Conservation (phyloP, 1,140 invertebrate species). For the Meloidogyne chitwoodi region DNA sequence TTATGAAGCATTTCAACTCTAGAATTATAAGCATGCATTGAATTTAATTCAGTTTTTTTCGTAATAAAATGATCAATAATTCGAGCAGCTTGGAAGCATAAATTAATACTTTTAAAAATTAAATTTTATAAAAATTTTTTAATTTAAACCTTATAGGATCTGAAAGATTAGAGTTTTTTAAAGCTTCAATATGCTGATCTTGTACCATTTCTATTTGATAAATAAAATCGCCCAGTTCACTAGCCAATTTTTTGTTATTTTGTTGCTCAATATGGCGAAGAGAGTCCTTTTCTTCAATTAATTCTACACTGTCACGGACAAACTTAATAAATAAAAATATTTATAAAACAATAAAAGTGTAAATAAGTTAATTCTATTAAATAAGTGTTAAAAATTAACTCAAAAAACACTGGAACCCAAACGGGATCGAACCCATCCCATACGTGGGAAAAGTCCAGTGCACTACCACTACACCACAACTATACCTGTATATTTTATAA, state of each 20-base stretch:
- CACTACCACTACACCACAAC: background rate
- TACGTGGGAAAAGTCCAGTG: too few species aligned
- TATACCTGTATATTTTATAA: background rate
- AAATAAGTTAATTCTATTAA: too few species aligned
- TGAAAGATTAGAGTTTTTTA: constrained; percentile 74
- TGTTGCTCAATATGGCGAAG: constrained; percentile 78
- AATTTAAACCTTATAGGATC: constrained; percentile 63
- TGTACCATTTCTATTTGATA: constrained; percentile 33
- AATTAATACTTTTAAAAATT: constrained; percentile 66
- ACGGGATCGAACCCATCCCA: too few species aligned
- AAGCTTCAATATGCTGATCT: constrained; percentile 64
- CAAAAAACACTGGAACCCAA: too few species aligned
- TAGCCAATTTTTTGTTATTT: constrained; percentile 75
- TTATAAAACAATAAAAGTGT: background rate
- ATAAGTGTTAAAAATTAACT: too few species aligned
- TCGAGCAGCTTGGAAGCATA: constrained; percentile 75
- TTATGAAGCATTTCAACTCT: constrained; percentile 30
- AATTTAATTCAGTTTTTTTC: constrained; percentile 64
- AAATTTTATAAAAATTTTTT: background rate
- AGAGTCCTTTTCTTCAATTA: constrained; percentile 85
- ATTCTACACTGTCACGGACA: constrained; percentile 65
- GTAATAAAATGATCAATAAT: constrained; percentile 75
- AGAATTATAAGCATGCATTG: constrained; percentile 39
- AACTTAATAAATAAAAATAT: constrained; percentile 53
- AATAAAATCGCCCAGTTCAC: constrained; percentile 72